These are phyloP conservation scores for Botia kubotai DNA, from an alignment of 2,797 vertebrate species.

Conservation along the genomic window DNA sequence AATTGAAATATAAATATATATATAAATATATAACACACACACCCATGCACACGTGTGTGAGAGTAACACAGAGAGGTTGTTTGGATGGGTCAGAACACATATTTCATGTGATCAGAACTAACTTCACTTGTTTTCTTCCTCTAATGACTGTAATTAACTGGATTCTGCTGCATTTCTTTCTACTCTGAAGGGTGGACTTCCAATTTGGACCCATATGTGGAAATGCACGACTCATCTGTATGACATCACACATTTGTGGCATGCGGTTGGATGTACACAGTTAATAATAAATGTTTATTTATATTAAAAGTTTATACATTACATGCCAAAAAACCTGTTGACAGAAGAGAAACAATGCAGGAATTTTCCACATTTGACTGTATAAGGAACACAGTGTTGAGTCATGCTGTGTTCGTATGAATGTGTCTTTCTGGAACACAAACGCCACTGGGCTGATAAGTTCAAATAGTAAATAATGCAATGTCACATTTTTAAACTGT, in stretches of 20 bases:
- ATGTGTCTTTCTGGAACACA: no score
- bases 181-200: background rate
- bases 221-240: background rate
- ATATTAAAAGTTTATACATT: background rate
- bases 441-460: no score
- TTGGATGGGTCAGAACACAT: no score
- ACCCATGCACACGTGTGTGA: no score
- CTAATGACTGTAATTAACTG: background rate
- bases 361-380: background rate
- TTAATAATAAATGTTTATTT: background rate
- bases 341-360: background rate
- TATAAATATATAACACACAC: no score
- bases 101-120: no score
- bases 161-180: background rate
- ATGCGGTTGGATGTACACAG: background rate
- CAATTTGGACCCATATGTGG: background rate
- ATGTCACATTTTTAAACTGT: no score
- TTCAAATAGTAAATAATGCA: no score
- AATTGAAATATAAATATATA: no score
- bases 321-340: background rate
- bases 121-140: no score
- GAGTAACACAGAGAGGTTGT: no score
- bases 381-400: slow-evolving; percentile 6
- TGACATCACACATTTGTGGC: background rate
- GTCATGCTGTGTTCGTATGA: no score